Evolutionary conservation across 2,113 vertebrate species (phyloP).

Genomic region (Campylomormyrus tamandua): DNA sequence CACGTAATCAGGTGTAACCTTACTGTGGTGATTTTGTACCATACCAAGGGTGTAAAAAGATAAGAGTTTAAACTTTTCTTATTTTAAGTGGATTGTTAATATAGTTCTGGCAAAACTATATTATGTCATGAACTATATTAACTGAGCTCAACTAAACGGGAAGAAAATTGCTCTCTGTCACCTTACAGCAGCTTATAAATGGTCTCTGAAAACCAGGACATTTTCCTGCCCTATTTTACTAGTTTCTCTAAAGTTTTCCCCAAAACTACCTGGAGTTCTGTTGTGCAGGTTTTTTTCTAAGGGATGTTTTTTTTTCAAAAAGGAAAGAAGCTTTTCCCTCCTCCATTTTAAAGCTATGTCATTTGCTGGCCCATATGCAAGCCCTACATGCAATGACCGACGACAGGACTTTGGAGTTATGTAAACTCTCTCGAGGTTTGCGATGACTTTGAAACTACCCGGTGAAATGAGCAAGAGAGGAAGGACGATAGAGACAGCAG

Average conservation of each 20-base stretch:
- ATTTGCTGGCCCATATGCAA: conserved; percentile 13
- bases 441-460: neutral
- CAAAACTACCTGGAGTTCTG: neutral
- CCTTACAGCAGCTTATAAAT: neutral
- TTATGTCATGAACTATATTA: neutral
- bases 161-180: neutral
- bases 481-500: neutral
- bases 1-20: neutral
- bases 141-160: neutral
- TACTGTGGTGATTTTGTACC: neutral
- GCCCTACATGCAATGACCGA: neutral
- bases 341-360: neutral
- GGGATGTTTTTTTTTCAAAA: neutral
- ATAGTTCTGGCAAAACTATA: neutral
- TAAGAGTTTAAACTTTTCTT: neutral
- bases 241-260: conserved; percentile 3
- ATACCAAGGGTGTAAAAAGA: neutral
- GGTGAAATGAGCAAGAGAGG: neutral
- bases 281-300: neutral
- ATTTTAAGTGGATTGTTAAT: neutral
- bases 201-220: conserved; percentile 18
- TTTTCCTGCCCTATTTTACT: conserved; percentile 17
- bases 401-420: neutral
- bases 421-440: neutral
- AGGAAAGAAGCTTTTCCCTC: neutral